Percentiles rank a stretch among this genome's conserved stretches.
Evolutionary conservation across 2,888 invertebrate species (phyloP).

Genomic region (Pachycephus smyrnensis): DNA sequence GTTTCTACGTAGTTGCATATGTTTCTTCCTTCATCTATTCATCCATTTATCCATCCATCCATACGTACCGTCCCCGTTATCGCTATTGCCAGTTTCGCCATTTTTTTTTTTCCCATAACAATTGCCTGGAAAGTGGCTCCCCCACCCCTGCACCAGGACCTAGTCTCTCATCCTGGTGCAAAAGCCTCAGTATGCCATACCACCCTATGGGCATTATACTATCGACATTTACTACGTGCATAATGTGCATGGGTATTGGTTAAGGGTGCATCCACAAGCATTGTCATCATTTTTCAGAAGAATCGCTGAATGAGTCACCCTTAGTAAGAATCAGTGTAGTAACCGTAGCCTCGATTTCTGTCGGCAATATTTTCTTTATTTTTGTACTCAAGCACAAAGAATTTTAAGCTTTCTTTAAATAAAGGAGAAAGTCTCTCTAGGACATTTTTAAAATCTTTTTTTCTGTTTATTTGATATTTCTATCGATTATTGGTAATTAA

Average conservation of each 20-base stretch:
- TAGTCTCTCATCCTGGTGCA: neutral
- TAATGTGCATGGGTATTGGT: neutral
- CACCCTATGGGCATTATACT: neutral
- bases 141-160: neutral
- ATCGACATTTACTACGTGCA: neutral
- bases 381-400: neutral
- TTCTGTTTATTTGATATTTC: neutral
- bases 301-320: neutral
- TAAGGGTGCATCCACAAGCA: neutral
- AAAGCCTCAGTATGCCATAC: neutral
- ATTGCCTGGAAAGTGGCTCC: slow-evolving; percentile 51
- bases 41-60: slow-evolving; percentile 29
- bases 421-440: neutral
- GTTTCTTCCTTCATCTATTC: slow-evolving; percentile 24
- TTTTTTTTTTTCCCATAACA: slow-evolving; percentile 47
- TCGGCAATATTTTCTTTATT: neutral
- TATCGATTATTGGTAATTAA: neutral
- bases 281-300: neutral
- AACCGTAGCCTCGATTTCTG: neutral
- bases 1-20: slow-evolving; percentile 10
- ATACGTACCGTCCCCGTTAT: slow-evolving; percentile 41
- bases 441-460: neutral
- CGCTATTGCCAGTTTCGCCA: slow-evolving; percentile 43
- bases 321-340: neutral
- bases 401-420: neutral